phyloP scores from a whole-genome alignment of 2,888 invertebrate species.

The Drosophila bunnanda region DNA sequence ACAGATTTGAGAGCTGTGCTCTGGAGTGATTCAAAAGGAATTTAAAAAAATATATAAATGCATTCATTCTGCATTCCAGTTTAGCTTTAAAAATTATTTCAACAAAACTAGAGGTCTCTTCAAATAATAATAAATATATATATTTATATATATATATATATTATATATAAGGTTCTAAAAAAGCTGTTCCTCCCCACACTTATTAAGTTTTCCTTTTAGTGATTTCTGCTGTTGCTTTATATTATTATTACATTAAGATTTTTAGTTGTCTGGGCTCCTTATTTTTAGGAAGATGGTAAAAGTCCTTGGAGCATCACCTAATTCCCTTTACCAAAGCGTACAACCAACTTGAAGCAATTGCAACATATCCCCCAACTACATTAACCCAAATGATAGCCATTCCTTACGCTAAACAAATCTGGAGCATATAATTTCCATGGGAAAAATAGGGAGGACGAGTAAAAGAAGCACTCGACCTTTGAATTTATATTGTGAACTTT shows the following conservation, averaged over 20 bases:
- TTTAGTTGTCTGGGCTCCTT: background rate
- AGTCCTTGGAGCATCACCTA: background rate
- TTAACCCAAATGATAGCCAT: conserved; percentile 37
- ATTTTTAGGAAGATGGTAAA: background rate
- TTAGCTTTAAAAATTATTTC: background rate
- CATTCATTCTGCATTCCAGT: background rate
- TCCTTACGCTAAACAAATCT: conserved; percentile 44
- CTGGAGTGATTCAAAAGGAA: background rate
- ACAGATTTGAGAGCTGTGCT: background rate
- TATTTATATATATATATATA: too few species aligned
- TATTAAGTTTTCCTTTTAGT: background rate
- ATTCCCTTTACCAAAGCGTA: background rate
- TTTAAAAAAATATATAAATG: background rate
- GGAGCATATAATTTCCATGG: conserved; percentile 28
- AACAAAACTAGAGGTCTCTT: background rate
- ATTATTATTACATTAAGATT: background rate
- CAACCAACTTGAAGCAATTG: background rate
- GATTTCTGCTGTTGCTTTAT: too few species aligned
- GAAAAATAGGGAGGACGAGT: conserved; percentile 2
- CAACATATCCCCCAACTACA: conserved; percentile 18
- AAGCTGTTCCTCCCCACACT: background rate
- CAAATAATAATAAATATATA: background rate
- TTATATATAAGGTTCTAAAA: background rate
- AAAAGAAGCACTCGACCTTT: conserved; percentile 58
- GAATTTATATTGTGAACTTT: conserved; percentile 71